Conservation (phyloP, 2,113 vertebrate species). For the Zosterops hypoxanthus region DNA sequence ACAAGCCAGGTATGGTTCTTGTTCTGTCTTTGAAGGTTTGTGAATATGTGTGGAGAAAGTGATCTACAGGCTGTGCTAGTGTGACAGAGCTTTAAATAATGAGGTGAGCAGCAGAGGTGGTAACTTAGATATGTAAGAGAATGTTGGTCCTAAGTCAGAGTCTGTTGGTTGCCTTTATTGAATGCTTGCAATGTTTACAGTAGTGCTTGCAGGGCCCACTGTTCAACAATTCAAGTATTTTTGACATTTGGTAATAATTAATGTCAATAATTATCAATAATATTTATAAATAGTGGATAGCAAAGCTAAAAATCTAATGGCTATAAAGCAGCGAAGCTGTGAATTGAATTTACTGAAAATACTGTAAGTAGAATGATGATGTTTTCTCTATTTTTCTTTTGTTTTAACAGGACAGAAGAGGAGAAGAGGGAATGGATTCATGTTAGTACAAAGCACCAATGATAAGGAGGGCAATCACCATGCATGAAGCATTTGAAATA, state of each 20-base stretch:
- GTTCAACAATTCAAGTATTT: not conserved
- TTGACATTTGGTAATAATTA: not conserved
- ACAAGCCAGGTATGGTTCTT: constrained; percentile 84
- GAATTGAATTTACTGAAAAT: not conserved
- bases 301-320: not conserved
- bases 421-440: constrained; percentile 96
- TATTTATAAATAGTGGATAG: not conserved
- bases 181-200: not conserved
- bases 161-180: not conserved
- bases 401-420: constrained; percentile 87
- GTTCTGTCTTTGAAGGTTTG: not conserved
- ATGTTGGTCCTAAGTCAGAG: not conserved
- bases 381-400: constrained; percentile 26
- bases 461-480: not conserved
- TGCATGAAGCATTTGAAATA: not conserved
- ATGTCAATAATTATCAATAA: not conserved
- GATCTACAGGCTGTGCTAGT: not conserved
- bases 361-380: not conserved
- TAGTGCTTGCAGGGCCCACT: not conserved
- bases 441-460: constrained; percentile 71
- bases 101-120: not conserved
- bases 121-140: not conserved
- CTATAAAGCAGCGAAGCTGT: not conserved
- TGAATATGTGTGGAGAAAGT: not conserved
- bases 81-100: not conserved